Conservation (phyloP, 2,888 invertebrate genomes). For the Allophyes oxyacanthae region DNA sequence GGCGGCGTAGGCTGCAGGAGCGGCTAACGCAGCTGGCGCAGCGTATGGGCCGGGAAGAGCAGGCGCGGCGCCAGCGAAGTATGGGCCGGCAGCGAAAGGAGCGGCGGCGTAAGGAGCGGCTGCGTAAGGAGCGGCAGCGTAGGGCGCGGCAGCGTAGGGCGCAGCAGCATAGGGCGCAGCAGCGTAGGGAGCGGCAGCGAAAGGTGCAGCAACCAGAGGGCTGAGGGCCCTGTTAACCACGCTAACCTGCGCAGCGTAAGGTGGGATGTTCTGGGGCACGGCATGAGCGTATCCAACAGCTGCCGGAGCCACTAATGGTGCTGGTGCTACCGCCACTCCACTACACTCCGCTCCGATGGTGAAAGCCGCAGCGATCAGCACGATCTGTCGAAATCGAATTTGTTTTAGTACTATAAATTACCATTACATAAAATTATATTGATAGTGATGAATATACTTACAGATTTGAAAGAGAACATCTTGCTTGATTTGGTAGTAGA, state of each 20-base stretch:
- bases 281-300: constrained; percentile 89
- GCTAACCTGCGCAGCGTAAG: constrained; percentile 90
- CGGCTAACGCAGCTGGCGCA: constrained; percentile 63
- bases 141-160: constrained; percentile 56
- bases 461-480: constrained; percentile 87
- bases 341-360: constrained; percentile 77
- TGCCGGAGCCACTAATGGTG: constrained; percentile 86
- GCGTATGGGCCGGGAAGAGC: constrained; percentile 53
- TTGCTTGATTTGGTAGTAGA: constrained; percentile 78
- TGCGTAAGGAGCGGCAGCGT: constrained; percentile 65
- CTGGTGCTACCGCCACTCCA: constrained; percentile 73
- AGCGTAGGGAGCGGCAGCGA: constrained; percentile 61
- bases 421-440: neutral
- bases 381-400: constrained; percentile 69
- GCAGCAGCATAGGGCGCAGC: constrained; percentile 55
- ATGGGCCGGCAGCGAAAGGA: constrained; percentile 56
- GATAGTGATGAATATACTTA: constrained; percentile 61
- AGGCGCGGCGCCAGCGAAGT: constrained; percentile 59
- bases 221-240: constrained; percentile 84
- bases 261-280: constrained; percentile 90
- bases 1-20: constrained; percentile 56
- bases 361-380: constrained; percentile 80
- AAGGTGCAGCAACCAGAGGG: constrained; percentile 75
- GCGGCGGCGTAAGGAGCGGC: constrained; percentile 61
- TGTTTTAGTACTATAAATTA: neutral